Percentiles rank a stretch among this genome's conserved stretches.
Evolutionary conservation across 2,888 invertebrate genomes (phyloP).

Genomic region (Plagiodera versicolora): DNA sequence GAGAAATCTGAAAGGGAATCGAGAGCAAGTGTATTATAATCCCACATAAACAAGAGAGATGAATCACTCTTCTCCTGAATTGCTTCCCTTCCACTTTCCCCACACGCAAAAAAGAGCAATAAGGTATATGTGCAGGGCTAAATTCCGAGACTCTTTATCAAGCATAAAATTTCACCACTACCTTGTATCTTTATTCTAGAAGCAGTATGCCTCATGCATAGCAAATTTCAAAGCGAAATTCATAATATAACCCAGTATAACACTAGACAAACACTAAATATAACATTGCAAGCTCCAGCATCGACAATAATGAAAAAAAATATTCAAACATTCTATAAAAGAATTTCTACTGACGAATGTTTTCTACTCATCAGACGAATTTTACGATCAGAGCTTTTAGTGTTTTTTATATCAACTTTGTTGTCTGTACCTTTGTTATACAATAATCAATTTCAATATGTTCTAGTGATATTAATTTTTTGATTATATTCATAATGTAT

Average conservation of each 20-base stretch:
- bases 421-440: neutral
- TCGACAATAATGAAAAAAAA: neutral
- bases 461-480: neutral
- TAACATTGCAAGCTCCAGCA: neutral
- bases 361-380: neutral
- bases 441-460: neutral
- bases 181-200: neutral
- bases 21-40: too few species aligned
- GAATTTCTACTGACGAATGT: neutral
- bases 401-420: neutral
- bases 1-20: too few species aligned
- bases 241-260: neutral
- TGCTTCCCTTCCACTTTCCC: too few species aligned
- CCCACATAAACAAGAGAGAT: too few species aligned
- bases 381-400: neutral
- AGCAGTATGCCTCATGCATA: neutral
- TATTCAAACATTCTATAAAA: neutral
- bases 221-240: neutral
- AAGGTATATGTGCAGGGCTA: too few species aligned
- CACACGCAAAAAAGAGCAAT: too few species aligned
- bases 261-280: neutral
- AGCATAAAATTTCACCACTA: too few species aligned
- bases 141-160: too few species aligned
- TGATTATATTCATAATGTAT: slow-evolving; percentile 11
- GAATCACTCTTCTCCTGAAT: too few species aligned